These are phyloP conservation scores for Venturia canescens DNA, from an alignment of 1,140 invertebrate genomes.

Conservation along the genomic window DNA sequence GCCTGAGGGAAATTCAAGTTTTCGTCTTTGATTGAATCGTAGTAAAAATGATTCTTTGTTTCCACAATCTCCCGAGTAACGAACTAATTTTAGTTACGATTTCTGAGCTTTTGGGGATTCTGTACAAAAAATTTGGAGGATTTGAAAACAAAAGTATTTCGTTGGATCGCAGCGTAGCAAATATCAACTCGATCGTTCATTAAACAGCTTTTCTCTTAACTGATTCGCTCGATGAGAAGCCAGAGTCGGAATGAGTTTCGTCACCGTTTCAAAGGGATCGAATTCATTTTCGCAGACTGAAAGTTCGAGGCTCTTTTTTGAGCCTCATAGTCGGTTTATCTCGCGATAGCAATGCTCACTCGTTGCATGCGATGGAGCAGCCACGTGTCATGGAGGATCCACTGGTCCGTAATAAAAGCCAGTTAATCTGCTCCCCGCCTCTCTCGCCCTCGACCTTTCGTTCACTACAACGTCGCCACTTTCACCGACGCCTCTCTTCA, in stretches of 20 bases:
- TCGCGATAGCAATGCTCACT: conserved; percentile 36
- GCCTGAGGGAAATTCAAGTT: no score
- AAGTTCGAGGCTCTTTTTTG: not conserved
- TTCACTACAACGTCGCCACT: conserved; percentile 45
- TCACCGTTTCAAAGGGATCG: not conserved
- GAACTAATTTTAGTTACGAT: no score
- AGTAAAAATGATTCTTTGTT: no score
- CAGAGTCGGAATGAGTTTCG: not conserved
- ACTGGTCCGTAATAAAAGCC: conserved; percentile 68
- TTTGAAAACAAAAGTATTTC: no score
- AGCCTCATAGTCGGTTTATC: not conserved
- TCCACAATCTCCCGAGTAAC: no score
- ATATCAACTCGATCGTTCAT: not conserved
- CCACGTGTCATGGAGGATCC: conserved; percentile 68
- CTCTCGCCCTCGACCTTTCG: conserved; percentile 39
- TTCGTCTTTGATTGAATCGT: no score
- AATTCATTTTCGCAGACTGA: not conserved
- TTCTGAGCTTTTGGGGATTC: no score
- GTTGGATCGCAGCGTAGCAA: no score
- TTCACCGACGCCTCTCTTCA: conserved; percentile 65
- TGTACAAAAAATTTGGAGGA: no score
- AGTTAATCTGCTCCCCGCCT: conserved; percentile 58
- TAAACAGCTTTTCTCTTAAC: not conserved
- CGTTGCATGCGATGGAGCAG: conserved; percentile 55
- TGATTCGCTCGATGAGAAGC: not conserved